A percentile compares a stretch with the other conserved stretches of the same genome.
These are phyloP conservation scores for Drosophila villosipedis DNA, from an alignment of 2,888 invertebrate species.

Conservation along the genomic window DNA sequence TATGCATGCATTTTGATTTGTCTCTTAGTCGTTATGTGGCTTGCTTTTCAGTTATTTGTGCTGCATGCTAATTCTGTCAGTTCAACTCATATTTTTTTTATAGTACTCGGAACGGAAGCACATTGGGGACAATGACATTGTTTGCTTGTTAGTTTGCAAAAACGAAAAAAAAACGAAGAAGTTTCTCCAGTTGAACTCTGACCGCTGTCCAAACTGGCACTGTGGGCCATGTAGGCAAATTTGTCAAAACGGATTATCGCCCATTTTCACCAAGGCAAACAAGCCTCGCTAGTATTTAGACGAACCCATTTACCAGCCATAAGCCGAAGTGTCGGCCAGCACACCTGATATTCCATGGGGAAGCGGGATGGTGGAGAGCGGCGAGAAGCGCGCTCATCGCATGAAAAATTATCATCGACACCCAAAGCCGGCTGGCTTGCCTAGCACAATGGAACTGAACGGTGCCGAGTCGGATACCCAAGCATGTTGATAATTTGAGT, in stretches of 20 bases:
- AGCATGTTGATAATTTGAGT: constrained; percentile 80
- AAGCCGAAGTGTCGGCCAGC: constrained; percentile 31
- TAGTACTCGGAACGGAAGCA: constrained; percentile 55
- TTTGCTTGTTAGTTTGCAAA: constrained; percentile 34
- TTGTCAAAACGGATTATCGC: constrained; percentile 83
- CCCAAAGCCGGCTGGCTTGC: constrained; percentile 59
- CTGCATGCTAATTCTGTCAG: constrained; percentile 72
- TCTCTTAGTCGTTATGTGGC: constrained; percentile 67
- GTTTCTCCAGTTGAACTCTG: constrained; percentile 61
- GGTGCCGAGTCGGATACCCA: constrained; percentile 30
- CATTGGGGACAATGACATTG: constrained; percentile 64
- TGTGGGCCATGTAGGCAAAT: constrained; percentile 69
- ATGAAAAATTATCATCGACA: constrained; percentile 81
- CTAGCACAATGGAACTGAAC: constrained; percentile 58
- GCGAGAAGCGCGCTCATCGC: constrained; percentile 62
- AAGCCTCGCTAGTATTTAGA: constrained; percentile 71
- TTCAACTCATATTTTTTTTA: constrained; percentile 20
- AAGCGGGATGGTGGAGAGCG: neutral
- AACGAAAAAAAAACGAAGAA: constrained; percentile 20
- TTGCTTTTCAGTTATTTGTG: constrained; percentile 71
- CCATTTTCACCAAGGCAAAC: constrained; percentile 70
- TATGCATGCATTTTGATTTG: constrained; percentile 77
- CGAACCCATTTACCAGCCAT: constrained; percentile 73
- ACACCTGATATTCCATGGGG: constrained; percentile 36
- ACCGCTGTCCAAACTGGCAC: constrained; percentile 42